Percentiles rank a stretch among this genome's conserved stretches.
Conservation (phyloP, 2,888 invertebrate species). For the Protophormia terraenovae region DNA sequence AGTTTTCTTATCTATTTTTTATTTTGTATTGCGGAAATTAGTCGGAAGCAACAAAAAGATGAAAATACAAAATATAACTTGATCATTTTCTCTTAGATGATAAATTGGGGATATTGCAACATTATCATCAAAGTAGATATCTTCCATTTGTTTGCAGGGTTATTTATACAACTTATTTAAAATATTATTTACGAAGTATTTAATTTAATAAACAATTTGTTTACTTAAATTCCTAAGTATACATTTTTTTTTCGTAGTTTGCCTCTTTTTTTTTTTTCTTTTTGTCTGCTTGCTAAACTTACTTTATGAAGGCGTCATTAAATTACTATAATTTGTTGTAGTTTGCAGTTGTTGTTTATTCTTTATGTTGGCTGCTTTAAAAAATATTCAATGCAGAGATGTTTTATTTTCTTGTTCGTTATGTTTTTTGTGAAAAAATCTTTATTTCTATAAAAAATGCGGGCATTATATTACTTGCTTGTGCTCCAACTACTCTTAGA, state of each 20-base stretch:
- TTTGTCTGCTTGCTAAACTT: conserved; percentile 36
- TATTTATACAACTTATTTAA: background rate
- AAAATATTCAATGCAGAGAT: conserved; percentile 16
- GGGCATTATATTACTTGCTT: conserved; percentile 30
- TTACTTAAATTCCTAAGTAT: conserved; percentile 48
- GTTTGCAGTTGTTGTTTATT: conserved; percentile 12
- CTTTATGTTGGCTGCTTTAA: conserved; percentile 33
- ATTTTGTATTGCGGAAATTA: too few relatives aligned
- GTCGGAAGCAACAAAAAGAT: too few relatives aligned
- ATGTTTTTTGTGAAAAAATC: background rate
- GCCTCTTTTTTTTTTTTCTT: background rate
- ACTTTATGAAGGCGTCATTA: conserved; percentile 64
- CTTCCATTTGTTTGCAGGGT: too few relatives aligned
- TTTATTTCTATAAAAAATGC: conserved; percentile 33
- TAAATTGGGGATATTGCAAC: too few relatives aligned
- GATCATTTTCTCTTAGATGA: too few relatives aligned
- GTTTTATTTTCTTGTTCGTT: conserved; percentile 24
- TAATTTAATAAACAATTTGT: conserved; percentile 55
- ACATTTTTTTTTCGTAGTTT: background rate
- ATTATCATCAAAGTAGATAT: too few relatives aligned
- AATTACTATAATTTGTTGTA: conserved; percentile 63
- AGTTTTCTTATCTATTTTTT: too few relatives aligned
- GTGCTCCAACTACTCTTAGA: conserved; percentile 11
- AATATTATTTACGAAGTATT: conserved; percentile 1
- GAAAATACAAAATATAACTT: too few relatives aligned